These are phyloP conservation scores for Latrodectus geometricus DNA, from an alignment of 1,140 invertebrate species.

Conservation along the genomic window DNA sequence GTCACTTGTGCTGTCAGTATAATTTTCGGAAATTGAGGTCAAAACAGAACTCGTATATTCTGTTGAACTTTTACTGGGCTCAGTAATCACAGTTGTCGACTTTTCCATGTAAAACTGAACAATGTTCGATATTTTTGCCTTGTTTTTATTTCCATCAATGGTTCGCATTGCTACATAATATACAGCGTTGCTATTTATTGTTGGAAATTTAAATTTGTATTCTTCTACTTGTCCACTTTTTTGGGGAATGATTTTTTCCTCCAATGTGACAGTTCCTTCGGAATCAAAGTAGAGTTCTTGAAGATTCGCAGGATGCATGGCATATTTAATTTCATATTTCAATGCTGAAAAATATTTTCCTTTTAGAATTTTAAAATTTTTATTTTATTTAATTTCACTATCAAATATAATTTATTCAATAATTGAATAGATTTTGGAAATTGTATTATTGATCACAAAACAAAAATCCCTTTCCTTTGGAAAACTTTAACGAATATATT, in stretches of 20 bases:
- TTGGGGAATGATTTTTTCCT: background rate
- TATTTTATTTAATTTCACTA: too few relatives aligned
- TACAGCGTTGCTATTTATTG: background rate
- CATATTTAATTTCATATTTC: conserved; percentile 39
- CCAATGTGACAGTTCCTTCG: background rate
- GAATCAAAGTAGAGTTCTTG: conserved; percentile 5
- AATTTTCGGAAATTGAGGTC: background rate
- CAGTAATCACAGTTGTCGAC: background rate
- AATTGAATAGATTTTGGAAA: too few relatives aligned
- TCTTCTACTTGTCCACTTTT: conserved; percentile 1
- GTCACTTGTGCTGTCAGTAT: background rate
- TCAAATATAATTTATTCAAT: too few relatives aligned
- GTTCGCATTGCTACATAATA: conserved; percentile 26
- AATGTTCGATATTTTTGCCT: conserved; percentile 13
- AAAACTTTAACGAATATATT: too few relatives aligned
- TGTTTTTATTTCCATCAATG: conserved; percentile 22
- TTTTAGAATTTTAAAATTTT: too few relatives aligned
- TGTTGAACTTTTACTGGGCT: background rate
- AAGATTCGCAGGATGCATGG: background rate
- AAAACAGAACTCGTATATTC: background rate
- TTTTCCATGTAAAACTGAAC: conserved; percentile 32
- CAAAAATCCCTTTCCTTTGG: too few relatives aligned
- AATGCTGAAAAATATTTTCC: conserved; percentile 29
- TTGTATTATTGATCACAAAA: too few relatives aligned
- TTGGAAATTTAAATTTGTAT: background rate